Base-by-base conservation (phyloP, 2,113 vertebrate genomes). In the Fulica atra region DNA sequence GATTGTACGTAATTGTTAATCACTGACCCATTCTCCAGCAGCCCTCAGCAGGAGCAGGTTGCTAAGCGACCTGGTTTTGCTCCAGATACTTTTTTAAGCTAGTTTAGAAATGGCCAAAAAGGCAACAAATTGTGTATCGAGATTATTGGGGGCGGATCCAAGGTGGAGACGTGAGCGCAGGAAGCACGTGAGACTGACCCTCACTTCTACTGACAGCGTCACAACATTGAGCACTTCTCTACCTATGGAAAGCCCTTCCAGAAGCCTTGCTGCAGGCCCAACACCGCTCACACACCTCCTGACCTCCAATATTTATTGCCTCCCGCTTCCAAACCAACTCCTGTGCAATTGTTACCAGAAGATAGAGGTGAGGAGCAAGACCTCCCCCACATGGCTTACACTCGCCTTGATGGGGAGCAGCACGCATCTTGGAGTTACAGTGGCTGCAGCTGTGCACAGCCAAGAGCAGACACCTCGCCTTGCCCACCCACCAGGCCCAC, bases 11-110 rank as follows among this genome's bases (percentile, higher is more conserved):
- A 96, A 96, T 72, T 95, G 96, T 95, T 97, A 85, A 96, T 93
- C 97, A 93, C 97, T 96, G 97, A 98, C 97, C 97, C 96, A 91
- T 95, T 97, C 97, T 64, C 92, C 23, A 25, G 89, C 88, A 77
- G 61, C 70, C 92, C 84, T 38, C 18, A 8, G 91, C 42, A 3
- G 44, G 38, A 94, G 35, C 1, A 2, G 4, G 96, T 97, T 98
- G 97, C 98, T 95, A 97, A 76, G 97, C 56, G 77, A 97, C 97
- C 68, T 10, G 0, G 40, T 91, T 92, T 92, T 91, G 89, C 96
- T 96, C 95, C 86, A 95, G 84, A 97, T 90, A 89, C 76, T 96
- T 96, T 87, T 90, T 54, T 42, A 89, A 91, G 84, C 95, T 40
- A 86, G 76, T 46, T 89, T 89, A 77, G 84, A 66, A 91, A 86